A percentile compares a stretch with the other conserved stretches of the same genome.
Evolutionary conservation across 64 coral and sea anemone species (phyloP).

Genomic region (Montipora cactus): DNA sequence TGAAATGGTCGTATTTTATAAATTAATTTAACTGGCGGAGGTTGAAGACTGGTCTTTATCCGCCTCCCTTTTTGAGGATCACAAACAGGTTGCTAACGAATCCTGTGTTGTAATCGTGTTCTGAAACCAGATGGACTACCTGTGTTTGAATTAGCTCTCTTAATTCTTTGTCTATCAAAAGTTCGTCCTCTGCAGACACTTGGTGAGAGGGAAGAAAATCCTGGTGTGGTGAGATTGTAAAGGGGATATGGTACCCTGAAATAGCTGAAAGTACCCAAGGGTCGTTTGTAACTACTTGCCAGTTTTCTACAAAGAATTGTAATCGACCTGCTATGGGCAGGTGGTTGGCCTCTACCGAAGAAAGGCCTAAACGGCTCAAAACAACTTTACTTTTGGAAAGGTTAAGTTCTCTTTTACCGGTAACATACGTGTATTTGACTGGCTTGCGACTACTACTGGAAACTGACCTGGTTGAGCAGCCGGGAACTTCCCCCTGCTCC

Average conservation of each 20-base stretch:
- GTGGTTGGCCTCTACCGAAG: neutral
- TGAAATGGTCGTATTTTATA: conserved; percentile 62
- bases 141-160: too few relatives aligned
- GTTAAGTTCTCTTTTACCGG: conserved; percentile 32
- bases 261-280: conserved; percentile 32
- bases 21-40: conserved; percentile 45
- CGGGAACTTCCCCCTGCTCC: conserved; percentile 27
- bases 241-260: too few relatives aligned
- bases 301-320: conserved; percentile 38
- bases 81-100: too few relatives aligned
- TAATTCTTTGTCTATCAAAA: too few relatives aligned
- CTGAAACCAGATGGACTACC: too few relatives aligned
- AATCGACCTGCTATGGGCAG: conserved; percentile 26
- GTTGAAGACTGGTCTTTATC: conserved; percentile 56
- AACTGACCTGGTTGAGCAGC: conserved; percentile 2
- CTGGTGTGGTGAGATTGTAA: too few relatives aligned
- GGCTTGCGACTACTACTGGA: neutral
- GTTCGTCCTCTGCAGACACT: too few relatives aligned
- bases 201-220: too few relatives aligned
- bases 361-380: conserved; percentile 21
- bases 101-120: too few relatives aligned
- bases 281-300: conserved; percentile 51
- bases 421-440: conserved; percentile 14
- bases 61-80: neutral
- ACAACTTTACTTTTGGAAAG: neutral